phyloP scores from a whole-genome alignment of 53 echinoderm and acorn worm genomes.

The Paelopatides confundens region DNA sequence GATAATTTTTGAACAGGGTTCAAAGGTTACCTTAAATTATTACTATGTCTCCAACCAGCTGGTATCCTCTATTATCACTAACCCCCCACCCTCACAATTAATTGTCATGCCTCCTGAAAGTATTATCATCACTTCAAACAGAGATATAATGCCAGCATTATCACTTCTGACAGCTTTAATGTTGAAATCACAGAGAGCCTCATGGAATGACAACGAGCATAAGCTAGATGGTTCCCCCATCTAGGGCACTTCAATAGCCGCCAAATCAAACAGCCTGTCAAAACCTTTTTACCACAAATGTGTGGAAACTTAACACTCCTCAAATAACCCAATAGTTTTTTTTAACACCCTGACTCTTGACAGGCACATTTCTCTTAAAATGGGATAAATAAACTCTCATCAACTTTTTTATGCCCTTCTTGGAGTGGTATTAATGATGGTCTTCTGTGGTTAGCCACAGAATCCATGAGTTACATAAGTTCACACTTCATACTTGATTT shows the following conservation, averaged over 20 bases:
- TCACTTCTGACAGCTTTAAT: no score
- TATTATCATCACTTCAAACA: background rate
- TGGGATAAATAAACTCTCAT: no score
- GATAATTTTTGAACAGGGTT: background rate
- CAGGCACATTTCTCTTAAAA: no score
- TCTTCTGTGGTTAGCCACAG: background rate
- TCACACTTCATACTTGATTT: no score
- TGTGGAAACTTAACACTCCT: no score
- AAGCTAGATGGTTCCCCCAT: background rate
- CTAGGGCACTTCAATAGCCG: background rate
- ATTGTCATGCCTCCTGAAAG: background rate
- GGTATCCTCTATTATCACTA: background rate
- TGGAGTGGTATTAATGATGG: no score
- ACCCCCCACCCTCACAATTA: background rate
- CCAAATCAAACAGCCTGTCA: background rate
- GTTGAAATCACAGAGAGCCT: no score
- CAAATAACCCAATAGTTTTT: no score
- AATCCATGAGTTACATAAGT: background rate
- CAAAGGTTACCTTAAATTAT: background rate
- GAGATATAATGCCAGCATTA: background rate
- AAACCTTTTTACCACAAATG: background rate
- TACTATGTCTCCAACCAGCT: background rate
- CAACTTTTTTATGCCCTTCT: no score
- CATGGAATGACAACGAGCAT: background rate
- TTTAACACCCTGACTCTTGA: no score